Conservation (phyloP, 92 coral and sea anemone genomes). For the Porites rus region DNA sequence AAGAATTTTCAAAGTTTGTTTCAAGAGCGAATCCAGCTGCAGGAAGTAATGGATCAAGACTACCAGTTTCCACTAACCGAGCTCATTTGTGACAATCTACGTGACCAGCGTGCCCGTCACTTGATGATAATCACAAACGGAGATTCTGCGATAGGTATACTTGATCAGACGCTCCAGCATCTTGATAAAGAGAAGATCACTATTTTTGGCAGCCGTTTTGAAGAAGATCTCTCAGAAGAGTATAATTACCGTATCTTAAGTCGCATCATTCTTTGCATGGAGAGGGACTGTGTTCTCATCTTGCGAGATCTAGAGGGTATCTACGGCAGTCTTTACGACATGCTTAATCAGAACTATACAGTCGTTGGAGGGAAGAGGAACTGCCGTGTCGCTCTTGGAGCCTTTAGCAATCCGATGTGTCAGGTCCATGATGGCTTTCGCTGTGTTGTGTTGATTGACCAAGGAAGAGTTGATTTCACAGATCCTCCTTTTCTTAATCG, state of each 20-base stretch:
- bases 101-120: constrained; percentile 88
- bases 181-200: constrained; percentile 93
- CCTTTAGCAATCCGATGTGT: constrained; percentile 98
- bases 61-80: constrained; percentile 63
- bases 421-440: constrained; percentile 98
- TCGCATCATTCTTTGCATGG: constrained; percentile 99
- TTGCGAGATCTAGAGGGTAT: constrained; percentile 92
- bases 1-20: constrained; percentile 77
- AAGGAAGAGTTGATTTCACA: constrained; percentile 86
- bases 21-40: constrained; percentile 64
- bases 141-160: constrained; percentile 95
- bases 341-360: constrained; percentile 96
- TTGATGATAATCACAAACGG: constrained; percentile 96
- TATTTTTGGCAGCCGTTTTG: constrained; percentile 95
- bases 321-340: constrained; percentile 98
- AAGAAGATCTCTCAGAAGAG: constrained; percentile 96
- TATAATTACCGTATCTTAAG: constrained; percentile 93
- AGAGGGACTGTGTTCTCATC: constrained; percentile 89
- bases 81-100: constrained; percentile 85
- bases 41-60: constrained; percentile 44
- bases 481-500: constrained; percentile 98
- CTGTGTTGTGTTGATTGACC: constrained; percentile 93
- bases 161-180: constrained; percentile 77
- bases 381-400: constrained; percentile 98
- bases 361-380: constrained; percentile 97